Evolutionary conservation across 1,140 invertebrate genomes (phyloP), one percentile per base, ranked within the genome.

Genomic region (Steinernema feltiae): DNA sequence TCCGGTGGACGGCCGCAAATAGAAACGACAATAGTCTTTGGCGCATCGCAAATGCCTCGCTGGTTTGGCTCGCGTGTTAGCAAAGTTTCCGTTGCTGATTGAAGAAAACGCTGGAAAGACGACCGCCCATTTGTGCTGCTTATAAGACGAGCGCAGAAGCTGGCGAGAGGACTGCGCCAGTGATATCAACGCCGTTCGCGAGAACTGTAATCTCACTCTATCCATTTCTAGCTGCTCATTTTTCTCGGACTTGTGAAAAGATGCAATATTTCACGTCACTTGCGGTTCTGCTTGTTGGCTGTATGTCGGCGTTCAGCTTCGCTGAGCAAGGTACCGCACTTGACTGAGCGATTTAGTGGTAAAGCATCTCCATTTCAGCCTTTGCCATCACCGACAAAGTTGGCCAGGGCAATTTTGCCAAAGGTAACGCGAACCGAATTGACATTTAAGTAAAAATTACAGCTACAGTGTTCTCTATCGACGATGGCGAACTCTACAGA

Each of bases 341-440:
- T n/a, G 35, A 18, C 35, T 7, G 18, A 18, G 35, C 24, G 2
- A 15, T 63, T 63, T 63, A 21, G 24, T 41, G 35, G 7, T 41
- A 7, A 18, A 41, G 18, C 35, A 17, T 27, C 12, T 15, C 24
- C 7, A 63, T 63, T 63, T 63, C 24, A 63, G 53, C 53, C 24
- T 63, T 63, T 27, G 53, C 53, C 53, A 63, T 63, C 15, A 63
- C 53, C 2, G 53, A 63, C 53, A 63, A 63, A 63, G 53, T 63
- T 3, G 53, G 53, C 53, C 53, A 63, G 24, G 53, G 53, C 7
- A 63, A 63, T 21, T 63, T 63, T 27, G 53, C 53, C 53, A 63
- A 63, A 63, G 53, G 53, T 63, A 21, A 63, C 7, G 3, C 24
- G 15, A 27, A 15, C 24, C 24, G 3, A 15, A 15, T 63, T 63